These are phyloP conservation scores for Micromussa lordhowensis DNA, from an alignment of 92 coral and sea anemone genomes.

Conservation along the genomic window DNA sequence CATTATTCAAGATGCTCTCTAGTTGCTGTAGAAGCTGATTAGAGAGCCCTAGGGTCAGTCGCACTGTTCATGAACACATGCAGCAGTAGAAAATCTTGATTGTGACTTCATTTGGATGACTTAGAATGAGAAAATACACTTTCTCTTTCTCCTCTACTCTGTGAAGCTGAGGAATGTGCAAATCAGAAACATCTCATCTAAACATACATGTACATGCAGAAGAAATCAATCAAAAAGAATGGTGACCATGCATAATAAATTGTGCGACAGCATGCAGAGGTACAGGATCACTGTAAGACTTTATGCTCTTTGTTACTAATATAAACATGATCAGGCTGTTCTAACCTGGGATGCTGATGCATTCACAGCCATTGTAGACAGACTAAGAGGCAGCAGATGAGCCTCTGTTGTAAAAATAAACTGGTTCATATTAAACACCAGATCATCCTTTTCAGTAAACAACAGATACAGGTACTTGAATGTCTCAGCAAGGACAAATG, in stretches of 20 bases:
- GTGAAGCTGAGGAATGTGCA: neutral
- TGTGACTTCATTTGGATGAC: neutral
- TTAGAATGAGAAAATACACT: neutral
- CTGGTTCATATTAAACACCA: slow-evolving; percentile 80
- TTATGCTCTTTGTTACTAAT: too few species aligned
- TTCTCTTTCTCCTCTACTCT: neutral
- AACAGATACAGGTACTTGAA: slow-evolving; percentile 93
- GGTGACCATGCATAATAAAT: too few species aligned
- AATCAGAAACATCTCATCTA: neutral
- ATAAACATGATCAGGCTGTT: neutral
- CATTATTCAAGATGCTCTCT: too few species aligned
- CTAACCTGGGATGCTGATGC: slow-evolving; percentile 88
- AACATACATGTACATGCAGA: neutral
- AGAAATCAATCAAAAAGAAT: too few species aligned
- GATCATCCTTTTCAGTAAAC: slow-evolving; percentile 85
- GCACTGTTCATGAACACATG: too few species aligned
- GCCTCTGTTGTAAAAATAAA: slow-evolving; percentile 98
- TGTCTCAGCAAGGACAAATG: slow-evolving; percentile 96
- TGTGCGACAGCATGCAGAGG: neutral
- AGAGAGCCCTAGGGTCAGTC: too few species aligned
- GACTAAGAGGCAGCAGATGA: slow-evolving; percentile 88
- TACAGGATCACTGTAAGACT: neutral
- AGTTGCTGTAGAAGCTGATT: too few species aligned
- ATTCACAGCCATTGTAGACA: slow-evolving; percentile 82
- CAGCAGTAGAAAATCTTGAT: too few species aligned